Conservation (phyloP, 2,888 invertebrate species). For the Aethes cnicana region DNA sequence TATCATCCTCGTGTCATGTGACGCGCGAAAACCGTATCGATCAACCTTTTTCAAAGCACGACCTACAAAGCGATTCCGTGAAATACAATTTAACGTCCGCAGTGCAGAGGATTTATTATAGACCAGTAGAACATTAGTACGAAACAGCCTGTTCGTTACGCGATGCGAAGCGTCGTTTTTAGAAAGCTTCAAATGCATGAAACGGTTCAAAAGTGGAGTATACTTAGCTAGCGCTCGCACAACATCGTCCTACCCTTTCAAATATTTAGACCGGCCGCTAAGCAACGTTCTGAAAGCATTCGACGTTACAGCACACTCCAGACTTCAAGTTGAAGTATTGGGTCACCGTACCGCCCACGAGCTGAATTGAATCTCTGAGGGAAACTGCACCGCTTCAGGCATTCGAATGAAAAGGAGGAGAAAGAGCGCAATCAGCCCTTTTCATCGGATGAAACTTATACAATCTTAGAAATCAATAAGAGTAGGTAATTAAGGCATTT, state of each 20-base stretch:
- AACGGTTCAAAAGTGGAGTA: too few relatives aligned
- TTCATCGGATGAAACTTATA: constrained; percentile 11
- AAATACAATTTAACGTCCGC: constrained; percentile 23
- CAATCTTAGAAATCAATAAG: too few relatives aligned
- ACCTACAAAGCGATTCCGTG: constrained; percentile 18
- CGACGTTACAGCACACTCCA: constrained; percentile 11
- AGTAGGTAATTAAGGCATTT: too few relatives aligned
- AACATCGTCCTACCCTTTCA: too few relatives aligned
- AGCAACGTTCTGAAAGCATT: constrained; percentile 3
- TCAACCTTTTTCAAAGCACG: constrained; percentile 1
- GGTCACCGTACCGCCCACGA: constrained; percentile 8
- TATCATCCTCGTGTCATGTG: constrained; percentile 8
- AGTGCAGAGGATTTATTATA: constrained; percentile 20
- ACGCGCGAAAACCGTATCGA: constrained; percentile 22
- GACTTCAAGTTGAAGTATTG: constrained; percentile 8
- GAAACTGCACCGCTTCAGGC: constrained; percentile 5
- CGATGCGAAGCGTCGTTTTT: too few relatives aligned
- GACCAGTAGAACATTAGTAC: constrained; percentile 6
- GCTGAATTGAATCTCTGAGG: constrained; percentile 14
- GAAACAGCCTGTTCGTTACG: too few relatives aligned
- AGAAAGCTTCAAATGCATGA: too few relatives aligned
- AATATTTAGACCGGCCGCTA: neutral
- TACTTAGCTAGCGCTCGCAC: too few relatives aligned
- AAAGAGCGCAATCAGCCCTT: constrained; percentile 11
- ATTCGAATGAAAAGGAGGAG: constrained; percentile 14